Percentiles rank a stretch among this genome's conserved stretches.
These are phyloP conservation scores for Virgularia gustaviana DNA, from an alignment of 92 coral and sea anemone species.

Conservation along the genomic window DNA sequence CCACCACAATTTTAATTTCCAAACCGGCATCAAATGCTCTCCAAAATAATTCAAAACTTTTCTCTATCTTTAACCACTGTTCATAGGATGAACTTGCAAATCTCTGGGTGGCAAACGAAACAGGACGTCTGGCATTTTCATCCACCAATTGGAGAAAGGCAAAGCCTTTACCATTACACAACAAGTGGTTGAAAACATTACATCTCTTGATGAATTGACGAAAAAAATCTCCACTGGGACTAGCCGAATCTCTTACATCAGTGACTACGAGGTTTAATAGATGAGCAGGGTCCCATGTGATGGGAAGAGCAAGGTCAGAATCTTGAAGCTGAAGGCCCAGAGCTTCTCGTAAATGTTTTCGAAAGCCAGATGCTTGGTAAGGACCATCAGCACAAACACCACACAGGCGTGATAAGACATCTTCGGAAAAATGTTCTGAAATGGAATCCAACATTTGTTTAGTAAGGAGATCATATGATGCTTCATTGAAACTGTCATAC, in stretches of 20 bases:
- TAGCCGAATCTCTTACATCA: slow-evolving; percentile 17
- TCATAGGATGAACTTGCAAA: slow-evolving; percentile 39
- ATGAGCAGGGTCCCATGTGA: slow-evolving; percentile 49
- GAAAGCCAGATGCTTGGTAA: slow-evolving; percentile 41
- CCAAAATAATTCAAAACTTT: slow-evolving; percentile 4
- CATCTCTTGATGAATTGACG: slow-evolving; percentile 27
- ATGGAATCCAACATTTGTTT: background rate
- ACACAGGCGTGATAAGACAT: slow-evolving; percentile 1
- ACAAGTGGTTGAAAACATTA: slow-evolving; percentile 15
- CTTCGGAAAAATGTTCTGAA: slow-evolving; percentile 1
- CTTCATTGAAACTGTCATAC: background rate
- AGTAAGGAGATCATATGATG: slow-evolving; percentile 1
- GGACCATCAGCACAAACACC: slow-evolving; percentile 32
- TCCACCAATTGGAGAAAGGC: slow-evolving; percentile 34
- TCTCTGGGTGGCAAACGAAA: slow-evolving; percentile 22
- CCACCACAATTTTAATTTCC: slow-evolving; percentile 41
- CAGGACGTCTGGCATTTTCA: slow-evolving; percentile 18
- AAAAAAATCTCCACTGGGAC: slow-evolving; percentile 18
- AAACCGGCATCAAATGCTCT: slow-evolving; percentile 23
- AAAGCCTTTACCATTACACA: slow-evolving; percentile 37
- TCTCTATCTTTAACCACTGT: slow-evolving; percentile 22
- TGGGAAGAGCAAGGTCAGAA: slow-evolving; percentile 24
- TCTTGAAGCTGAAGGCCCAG: slow-evolving; percentile 5
- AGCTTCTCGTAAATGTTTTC: slow-evolving; percentile 1
- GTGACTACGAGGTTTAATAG: slow-evolving; percentile 25